Conservation (phyloP, 2,797 vertebrate species). For the Muscicapa comitata region DNA sequence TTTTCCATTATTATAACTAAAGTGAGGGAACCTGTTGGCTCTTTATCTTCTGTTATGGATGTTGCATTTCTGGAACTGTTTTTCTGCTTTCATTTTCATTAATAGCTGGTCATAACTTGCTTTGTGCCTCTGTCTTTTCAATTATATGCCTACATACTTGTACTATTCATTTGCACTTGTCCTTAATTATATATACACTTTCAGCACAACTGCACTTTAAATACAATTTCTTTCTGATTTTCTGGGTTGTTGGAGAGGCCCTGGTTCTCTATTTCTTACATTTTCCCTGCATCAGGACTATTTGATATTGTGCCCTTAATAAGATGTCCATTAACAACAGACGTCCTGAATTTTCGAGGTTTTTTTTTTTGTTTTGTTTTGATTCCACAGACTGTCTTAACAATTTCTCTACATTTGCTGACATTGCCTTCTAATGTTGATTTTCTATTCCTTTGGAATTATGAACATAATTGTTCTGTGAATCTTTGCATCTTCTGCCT, state of each 20-base stretch:
- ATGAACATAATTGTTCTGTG: neutral
- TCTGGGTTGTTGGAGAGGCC: neutral
- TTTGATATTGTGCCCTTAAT: neutral
- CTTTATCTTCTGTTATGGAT: neutral
- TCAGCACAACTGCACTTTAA: neutral
- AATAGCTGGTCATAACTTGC: neutral
- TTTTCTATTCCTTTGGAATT: neutral
- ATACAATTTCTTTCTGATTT: neutral
- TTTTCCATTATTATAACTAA: neutral
- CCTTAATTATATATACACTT: neutral
- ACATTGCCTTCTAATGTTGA: neutral
- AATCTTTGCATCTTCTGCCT: neutral
- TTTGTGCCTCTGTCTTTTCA: neutral
- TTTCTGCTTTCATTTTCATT: neutral
- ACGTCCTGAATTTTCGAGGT: neutral
- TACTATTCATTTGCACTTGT: neutral
- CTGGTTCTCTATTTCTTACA: neutral
- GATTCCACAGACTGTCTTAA: neutral
- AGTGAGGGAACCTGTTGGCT: neutral
- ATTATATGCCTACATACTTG: neutral
- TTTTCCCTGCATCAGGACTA: neutral
- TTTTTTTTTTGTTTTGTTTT: neutral
- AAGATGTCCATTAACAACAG: neutral
- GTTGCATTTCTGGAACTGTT: neutral
- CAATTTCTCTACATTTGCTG: neutral